These are phyloP conservation scores for Oligia strigilis DNA, from an alignment of 2,888 invertebrate genomes.

Conservation along the genomic window DNA sequence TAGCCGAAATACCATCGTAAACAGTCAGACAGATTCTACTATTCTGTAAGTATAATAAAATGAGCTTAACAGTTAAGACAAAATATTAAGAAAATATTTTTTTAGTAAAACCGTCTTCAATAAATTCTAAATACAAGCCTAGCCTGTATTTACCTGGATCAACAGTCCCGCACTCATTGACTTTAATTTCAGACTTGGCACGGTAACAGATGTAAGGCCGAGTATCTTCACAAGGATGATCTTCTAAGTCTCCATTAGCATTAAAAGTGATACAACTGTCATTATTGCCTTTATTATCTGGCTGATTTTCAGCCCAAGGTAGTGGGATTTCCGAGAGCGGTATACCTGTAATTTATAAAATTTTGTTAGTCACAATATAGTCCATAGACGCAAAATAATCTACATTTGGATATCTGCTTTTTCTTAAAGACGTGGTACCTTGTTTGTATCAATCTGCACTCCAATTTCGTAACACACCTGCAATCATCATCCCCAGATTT, in stretches of 20 bases:
- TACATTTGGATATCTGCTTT: too few relatives aligned
- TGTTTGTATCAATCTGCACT: too few relatives aligned
- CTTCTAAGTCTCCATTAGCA: slow-evolving; percentile 41
- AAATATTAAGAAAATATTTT: not conserved
- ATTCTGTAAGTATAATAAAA: not conserved
- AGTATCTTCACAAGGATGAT: slow-evolving; percentile 38
- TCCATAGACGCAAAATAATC: not conserved
- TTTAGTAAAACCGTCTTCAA: not conserved
- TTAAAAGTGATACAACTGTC: slow-evolving; percentile 62
- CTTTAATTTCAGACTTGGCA: not conserved
- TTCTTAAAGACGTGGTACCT: not conserved
- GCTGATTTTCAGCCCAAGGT: slow-evolving; percentile 58
- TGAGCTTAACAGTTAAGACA: not conserved
- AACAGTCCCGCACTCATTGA: slow-evolving; percentile 58
- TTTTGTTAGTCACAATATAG: not conserved
- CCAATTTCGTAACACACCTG: not conserved
- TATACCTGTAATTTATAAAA: slow-evolving; percentile 46
- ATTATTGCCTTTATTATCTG: slow-evolving; percentile 50
- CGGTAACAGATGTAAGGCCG: slow-evolving; percentile 63
- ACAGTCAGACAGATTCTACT: not conserved
- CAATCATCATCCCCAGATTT: not conserved
- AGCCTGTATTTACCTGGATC: slow-evolving; percentile 31
- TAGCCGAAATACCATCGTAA: not conserved
- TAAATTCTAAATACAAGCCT: not conserved
- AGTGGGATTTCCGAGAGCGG: slow-evolving; percentile 46